phyloP scores from a whole-genome alignment of 1,140 invertebrate genomes.

The Micrasema minimum region DNA sequence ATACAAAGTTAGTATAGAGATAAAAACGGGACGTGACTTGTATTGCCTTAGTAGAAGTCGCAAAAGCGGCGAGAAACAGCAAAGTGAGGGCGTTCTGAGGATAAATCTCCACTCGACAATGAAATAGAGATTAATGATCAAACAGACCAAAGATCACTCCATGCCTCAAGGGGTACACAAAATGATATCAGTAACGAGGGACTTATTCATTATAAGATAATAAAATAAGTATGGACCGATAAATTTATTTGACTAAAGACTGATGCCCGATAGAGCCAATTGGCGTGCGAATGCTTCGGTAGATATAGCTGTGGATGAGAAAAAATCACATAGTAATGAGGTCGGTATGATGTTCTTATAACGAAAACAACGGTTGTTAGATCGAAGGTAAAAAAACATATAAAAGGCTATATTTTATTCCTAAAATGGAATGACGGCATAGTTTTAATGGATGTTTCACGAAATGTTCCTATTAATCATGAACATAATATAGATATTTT shows the following conservation, averaged over 20 bases:
- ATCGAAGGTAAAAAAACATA: too few relatives aligned
- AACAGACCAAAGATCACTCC: slow-evolving; percentile 3
- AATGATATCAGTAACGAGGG: slow-evolving; percentile 13
- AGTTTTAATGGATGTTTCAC: too few relatives aligned
- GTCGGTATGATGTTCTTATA: too few relatives aligned
- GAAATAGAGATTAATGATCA: slow-evolving; percentile 29
- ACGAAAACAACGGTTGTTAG: too few relatives aligned
- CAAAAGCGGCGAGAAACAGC: slow-evolving; percentile 3
- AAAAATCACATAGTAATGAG: too few relatives aligned
- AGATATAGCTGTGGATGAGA: not conserved
- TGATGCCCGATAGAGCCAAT: slow-evolving; percentile 5
- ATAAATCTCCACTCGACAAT: slow-evolving; percentile 32
- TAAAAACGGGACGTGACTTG: slow-evolving; percentile 17
- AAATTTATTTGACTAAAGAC: not conserved
- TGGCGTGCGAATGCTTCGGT: slow-evolving; percentile 3
- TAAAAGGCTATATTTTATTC: too few relatives aligned
- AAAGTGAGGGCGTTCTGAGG: slow-evolving; percentile 7
- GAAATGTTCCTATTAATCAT: too few relatives aligned
- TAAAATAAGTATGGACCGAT: too few relatives aligned
- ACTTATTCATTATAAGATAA: too few relatives aligned
- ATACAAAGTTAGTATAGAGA: too few relatives aligned
- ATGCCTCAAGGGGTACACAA: slow-evolving; percentile 27
- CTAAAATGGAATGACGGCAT: too few relatives aligned
- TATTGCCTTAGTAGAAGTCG: slow-evolving; percentile 9
- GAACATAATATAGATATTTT: too few relatives aligned